These are phyloP conservation scores for Menidia menidia DNA, from an alignment of 2,797 vertebrate species.

Conservation along the genomic window DNA sequence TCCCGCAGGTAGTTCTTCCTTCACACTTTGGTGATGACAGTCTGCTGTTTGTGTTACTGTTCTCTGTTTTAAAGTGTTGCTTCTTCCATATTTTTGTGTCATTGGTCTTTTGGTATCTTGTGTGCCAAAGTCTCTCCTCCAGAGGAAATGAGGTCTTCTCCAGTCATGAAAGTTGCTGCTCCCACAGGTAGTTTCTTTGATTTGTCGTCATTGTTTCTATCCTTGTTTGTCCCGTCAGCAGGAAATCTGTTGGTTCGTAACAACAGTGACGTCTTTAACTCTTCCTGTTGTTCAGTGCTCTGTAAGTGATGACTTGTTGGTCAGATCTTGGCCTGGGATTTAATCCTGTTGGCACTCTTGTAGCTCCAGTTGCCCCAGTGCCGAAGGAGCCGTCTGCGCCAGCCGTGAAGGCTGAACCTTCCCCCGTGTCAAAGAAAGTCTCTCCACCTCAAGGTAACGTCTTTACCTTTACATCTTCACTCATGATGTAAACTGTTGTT, in stretches of 20 bases:
- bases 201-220: constrained; percentile 28
- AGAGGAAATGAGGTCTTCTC: constrained; percentile 64
- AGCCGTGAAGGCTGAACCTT: constrained; percentile 36
- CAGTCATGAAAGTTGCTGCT: constrained; percentile 78
- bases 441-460: constrained; percentile 71
- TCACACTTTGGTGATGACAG: neutral
- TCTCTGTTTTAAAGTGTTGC: constrained; percentile 19
- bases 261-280: constrained; percentile 22
- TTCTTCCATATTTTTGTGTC: constrained; percentile 17
- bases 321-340: constrained; percentile 43
- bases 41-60: constrained; percentile 11
- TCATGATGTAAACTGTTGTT: neutral
- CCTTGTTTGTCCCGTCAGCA: constrained; percentile 10
- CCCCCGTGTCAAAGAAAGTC: constrained; percentile 26
- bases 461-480: constrained; percentile 8
- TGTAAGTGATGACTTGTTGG: constrained; percentile 35
- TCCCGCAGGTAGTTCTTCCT: constrained; percentile 42
- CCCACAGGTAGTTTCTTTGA: constrained; percentile 84
- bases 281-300: constrained; percentile 22
- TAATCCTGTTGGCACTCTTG: constrained; percentile 64
- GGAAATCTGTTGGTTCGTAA: constrained; percentile 18
- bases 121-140: constrained; percentile 69
- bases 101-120: constrained; percentile 58
- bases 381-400: constrained; percentile 52
- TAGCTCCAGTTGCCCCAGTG: constrained; percentile 46